These are phyloP conservation scores for Meteorus colon DNA, from an alignment of 2,888 invertebrate species.

Conservation along the genomic window DNA sequence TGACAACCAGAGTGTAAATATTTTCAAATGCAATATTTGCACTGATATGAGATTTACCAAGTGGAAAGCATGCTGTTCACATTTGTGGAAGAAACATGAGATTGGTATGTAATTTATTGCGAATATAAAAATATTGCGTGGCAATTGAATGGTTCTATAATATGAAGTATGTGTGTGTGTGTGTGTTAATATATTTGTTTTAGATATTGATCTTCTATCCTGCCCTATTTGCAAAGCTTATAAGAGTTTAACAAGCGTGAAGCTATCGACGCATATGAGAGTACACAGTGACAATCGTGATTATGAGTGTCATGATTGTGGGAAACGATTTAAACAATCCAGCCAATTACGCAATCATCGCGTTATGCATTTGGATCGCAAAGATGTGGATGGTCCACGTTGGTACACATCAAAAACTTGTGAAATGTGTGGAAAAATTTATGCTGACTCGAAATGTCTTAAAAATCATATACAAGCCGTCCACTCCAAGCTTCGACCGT, in stretches of 20 bases:
- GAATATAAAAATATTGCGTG: neutral
- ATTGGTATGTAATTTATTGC: constrained; percentile 64
- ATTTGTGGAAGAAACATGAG: constrained; percentile 81
- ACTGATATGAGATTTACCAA: constrained; percentile 74
- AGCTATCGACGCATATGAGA: constrained; percentile 79
- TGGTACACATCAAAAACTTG: constrained; percentile 81
- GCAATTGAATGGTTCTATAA: neutral
- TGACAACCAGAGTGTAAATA: constrained; percentile 62
- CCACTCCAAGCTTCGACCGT: constrained; percentile 83
- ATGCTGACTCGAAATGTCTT: constrained; percentile 81
- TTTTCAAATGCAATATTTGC: constrained; percentile 76
- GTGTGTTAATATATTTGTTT: neutral
- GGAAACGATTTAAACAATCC: constrained; percentile 78
- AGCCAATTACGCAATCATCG: constrained; percentile 79
- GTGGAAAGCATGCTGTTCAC: constrained; percentile 81
- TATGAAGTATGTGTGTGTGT: constrained; percentile 12
- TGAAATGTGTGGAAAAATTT: constrained; percentile 80
- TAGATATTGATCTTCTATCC: constrained; percentile 76
- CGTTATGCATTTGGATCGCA: constrained; percentile 74
- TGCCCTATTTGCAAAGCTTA: constrained; percentile 77
- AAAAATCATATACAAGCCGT: constrained; percentile 83
- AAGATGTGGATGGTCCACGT: constrained; percentile 64
- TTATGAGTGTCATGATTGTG: constrained; percentile 76
- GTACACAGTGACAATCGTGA: constrained; percentile 76
- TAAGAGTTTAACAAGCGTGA: constrained; percentile 76